phyloP scores from a whole-genome alignment of 2,113 vertebrate genomes.

The Charadrius vociferus region DNA sequence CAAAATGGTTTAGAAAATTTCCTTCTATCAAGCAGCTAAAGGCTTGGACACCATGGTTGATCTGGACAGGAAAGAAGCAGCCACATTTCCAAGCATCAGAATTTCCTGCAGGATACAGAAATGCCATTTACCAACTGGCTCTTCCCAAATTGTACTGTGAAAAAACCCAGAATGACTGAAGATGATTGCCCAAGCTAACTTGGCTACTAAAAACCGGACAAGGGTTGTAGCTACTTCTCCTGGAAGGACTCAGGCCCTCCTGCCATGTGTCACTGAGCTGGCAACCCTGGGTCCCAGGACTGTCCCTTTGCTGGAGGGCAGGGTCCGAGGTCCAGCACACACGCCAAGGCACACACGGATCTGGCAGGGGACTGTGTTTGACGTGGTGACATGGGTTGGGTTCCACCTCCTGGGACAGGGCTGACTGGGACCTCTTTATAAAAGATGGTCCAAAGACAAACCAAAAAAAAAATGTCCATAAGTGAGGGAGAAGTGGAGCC shows the following conservation, averaged over 20 bases:
- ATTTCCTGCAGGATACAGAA: background rate
- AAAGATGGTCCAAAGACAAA: slow-evolving; percentile 67
- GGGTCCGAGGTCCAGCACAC: fast-evolving
- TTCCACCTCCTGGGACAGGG: background rate
- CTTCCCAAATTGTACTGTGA: background rate
- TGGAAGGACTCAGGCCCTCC: background rate
- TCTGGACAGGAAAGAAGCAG: background rate
- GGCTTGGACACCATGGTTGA: background rate
- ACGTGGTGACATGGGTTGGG: fast-evolving
- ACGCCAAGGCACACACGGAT: background rate
- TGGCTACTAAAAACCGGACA: background rate
- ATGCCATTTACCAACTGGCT: background rate
- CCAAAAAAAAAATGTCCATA: slow-evolving; percentile 1
- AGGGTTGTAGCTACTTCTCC: background rate
- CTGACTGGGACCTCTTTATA: background rate
- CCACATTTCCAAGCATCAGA: background rate
- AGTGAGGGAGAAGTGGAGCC: background rate
- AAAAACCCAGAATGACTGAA: background rate
- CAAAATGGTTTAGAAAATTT: background rate
- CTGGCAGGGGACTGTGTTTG: background rate
- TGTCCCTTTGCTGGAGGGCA: background rate
- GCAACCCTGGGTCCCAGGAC: background rate
- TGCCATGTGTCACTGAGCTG: background rate
- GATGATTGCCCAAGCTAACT: background rate
- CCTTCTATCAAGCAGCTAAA: background rate